Base-by-base conservation (phyloP, 2,888 invertebrate species). In the Nycteola revayana region DNA sequence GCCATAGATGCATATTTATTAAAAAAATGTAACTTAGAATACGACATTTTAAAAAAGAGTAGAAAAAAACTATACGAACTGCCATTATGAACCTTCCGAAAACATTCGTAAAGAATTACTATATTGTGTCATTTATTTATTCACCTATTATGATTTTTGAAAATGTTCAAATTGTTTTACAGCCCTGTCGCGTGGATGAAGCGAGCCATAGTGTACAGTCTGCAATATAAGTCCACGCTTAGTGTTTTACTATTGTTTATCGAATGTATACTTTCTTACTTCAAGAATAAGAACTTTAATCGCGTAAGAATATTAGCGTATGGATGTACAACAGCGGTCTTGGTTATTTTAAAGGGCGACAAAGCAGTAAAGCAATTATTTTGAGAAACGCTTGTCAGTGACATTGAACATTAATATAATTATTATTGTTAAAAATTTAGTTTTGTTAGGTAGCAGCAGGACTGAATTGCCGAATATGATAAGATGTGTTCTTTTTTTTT, bases 121-220 rank as follows among this genome's bases (percentile, higher is more conserved):
- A 45, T 67, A 70, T 72, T 67, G 64, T 57, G 64, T 57, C 73
- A 64, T 36, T 72, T 70, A 70, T 70, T 65, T 65, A 65, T 66
- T 66, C 60, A 61, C 68, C 58, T 62, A 60, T 69, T 70, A 66
- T 67, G 4, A 18, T 66, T 59, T 60, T 58, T 55, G 41, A 43
- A 71, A 21, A 5, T 21, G 3, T 21, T n/a, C 2, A 21, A 78
- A 79, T 78, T 55, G 74, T 63, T 83, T 83, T 84, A 83, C 42
- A 46, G 41, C 71, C 34, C 42, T 43, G 78, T 77, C 85, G 83
- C 78, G 85, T 81, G 84, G 75, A 69, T 31, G 78, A 66, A 78
- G 69, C 71, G 58, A 68, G 84, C 76, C 78, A 60, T 11, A 32
- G 8, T 22, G 35, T 42, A 45, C 50, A 50, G 20, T 24, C 26